Conservation (phyloP, 2,888 invertebrate genomes). For the Aleiodes alternator region DNA sequence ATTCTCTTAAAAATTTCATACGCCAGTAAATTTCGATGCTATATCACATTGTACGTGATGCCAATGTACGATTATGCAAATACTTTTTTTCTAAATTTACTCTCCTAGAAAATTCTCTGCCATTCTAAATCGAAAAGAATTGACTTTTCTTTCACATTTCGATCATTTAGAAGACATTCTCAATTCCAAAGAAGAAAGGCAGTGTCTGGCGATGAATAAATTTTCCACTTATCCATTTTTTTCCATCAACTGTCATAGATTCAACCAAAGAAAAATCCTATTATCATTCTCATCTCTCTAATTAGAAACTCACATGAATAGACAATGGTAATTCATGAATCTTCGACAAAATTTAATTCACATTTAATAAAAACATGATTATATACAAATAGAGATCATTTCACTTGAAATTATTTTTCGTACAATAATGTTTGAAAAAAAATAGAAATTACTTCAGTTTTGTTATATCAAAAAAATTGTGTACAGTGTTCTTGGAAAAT, state of each 20-base stretch:
- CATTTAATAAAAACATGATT: too few species aligned
- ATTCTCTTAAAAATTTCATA: background rate
- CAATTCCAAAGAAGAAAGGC: constrained; percentile 23
- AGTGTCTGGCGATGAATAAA: constrained; percentile 28
- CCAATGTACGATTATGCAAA: constrained; percentile 47
- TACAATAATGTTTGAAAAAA: background rate
- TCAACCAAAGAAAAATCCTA: background rate
- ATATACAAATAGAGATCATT: too few species aligned
- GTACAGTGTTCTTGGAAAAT: background rate
- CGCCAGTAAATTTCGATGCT: background rate
- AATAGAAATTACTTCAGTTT: background rate
- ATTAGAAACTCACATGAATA: too few species aligned
- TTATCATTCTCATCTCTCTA: background rate
- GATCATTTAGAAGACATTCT: constrained; percentile 31
- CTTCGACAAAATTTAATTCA: too few species aligned
- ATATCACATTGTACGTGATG: constrained; percentile 38
- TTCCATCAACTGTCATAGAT: background rate
- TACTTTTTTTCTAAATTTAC: constrained; percentile 45
- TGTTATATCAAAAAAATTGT: background rate
- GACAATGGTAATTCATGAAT: too few species aligned
- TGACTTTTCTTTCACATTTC: constrained; percentile 16
- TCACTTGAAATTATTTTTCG: too few species aligned
- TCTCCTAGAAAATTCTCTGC: constrained; percentile 41
- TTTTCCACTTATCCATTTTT: constrained; percentile 18
- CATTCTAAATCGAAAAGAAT: constrained; percentile 36